Percentiles rank a stretch among this genome's conserved stretches.
Conservation (phyloP, 2,888 invertebrate genomes). For the Lobophora halterata region DNA sequence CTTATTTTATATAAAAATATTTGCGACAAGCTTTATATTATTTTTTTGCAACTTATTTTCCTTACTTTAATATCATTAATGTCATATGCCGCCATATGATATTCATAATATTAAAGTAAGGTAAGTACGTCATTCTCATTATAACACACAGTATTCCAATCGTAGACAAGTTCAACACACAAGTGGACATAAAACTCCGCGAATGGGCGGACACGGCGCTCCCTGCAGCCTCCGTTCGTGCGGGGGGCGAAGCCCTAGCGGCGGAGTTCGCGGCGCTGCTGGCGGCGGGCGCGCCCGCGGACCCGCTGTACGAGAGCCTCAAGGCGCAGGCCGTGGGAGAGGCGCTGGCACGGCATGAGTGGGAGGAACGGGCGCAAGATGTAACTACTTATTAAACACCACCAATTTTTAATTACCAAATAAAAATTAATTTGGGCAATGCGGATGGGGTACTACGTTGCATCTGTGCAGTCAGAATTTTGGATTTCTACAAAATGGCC, state of each 20-base stretch:
- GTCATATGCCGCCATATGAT: not conserved
- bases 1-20: too few relatives aligned
- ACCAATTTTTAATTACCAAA: too few relatives aligned
- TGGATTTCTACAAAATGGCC: too few relatives aligned
- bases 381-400: too few relatives aligned
- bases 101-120: not conserved
- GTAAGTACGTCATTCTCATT: too few relatives aligned
- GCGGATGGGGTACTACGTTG: too few relatives aligned
- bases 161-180: constrained; percentile 91
- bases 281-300: constrained; percentile 82
- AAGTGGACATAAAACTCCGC: constrained; percentile 95
- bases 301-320: constrained; percentile 93
- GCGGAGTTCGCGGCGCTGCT: constrained; percentile 61
- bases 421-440: too few relatives aligned
- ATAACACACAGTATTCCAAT: too few relatives aligned
- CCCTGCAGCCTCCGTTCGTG: constrained; percentile 83
- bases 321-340: constrained; percentile 94
- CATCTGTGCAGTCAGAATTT: too few relatives aligned
- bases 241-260: constrained; percentile 87
- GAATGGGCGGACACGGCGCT: constrained; percentile 97
- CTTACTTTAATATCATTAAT: too few relatives aligned
- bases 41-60: too few relatives aligned
- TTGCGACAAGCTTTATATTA: too few relatives aligned
- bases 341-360: constrained; percentile 91
- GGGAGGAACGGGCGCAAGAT: constrained; percentile 93